Conservation (phyloP, 2,888 invertebrate genomes). For the Bedellia somnulentella region DNA sequence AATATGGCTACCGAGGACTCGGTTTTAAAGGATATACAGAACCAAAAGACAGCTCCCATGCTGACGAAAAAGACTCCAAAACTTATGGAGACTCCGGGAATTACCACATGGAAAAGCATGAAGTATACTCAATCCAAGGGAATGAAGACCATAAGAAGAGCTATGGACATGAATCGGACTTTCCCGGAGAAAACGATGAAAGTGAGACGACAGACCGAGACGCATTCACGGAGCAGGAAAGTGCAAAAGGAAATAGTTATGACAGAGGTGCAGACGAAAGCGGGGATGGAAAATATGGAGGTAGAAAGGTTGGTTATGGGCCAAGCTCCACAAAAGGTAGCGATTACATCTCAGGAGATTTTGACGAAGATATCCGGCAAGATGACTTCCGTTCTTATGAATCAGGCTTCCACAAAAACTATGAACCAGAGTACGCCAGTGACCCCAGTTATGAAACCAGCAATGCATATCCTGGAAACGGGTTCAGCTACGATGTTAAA, state of each 20-base stretch:
- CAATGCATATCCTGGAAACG: slow-evolving; percentile 31
- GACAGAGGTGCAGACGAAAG: slow-evolving; percentile 65
- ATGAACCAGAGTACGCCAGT: slow-evolving; percentile 46
- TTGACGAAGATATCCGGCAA: slow-evolving; percentile 44
- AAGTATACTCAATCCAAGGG: slow-evolving; percentile 52
- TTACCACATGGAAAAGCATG: slow-evolving; percentile 53
- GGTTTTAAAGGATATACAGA: too few species aligned
- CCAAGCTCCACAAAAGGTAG: slow-evolving; percentile 54
- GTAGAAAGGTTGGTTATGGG: slow-evolving; percentile 50
- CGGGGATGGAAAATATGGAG: slow-evolving; percentile 60
- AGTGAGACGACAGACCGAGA: too few species aligned
- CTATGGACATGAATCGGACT: slow-evolving; percentile 50
- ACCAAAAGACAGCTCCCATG: too few species aligned
- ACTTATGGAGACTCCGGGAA: slow-evolving; percentile 13
- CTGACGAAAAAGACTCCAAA: slow-evolving; percentile 5
- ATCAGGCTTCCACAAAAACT: slow-evolving; percentile 42
- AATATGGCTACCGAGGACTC: slow-evolving; percentile 19
- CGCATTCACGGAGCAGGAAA: too few species aligned
- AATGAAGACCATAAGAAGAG: slow-evolving; percentile 54
- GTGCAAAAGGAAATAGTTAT: too few species aligned
- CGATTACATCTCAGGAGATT: slow-evolving; percentile 51
- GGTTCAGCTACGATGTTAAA: slow-evolving; percentile 44
- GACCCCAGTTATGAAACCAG: slow-evolving; percentile 51
- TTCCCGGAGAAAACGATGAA: slow-evolving; percentile 49
- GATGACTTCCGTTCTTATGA: slow-evolving; percentile 53